Evolutionary conservation across 2,888 invertebrate genomes (phyloP), one percentile per base, ranked within the genome.

Genomic region (Opisthograptis luteolata): DNA sequence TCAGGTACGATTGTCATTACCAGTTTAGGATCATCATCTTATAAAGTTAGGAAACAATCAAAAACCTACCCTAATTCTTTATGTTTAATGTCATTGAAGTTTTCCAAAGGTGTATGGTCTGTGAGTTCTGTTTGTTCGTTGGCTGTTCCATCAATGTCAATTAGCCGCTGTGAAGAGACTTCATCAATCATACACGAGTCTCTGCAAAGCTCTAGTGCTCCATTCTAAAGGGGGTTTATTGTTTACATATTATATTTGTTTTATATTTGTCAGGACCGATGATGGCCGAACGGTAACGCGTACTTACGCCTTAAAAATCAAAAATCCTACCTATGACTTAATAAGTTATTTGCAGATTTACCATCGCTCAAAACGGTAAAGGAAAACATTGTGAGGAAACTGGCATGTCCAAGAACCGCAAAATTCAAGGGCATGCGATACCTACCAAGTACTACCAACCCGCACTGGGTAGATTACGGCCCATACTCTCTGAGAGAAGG

Each of bases 81-180:
- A 24, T 1, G 20, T 32, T 54, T 68, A 68, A 48, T 63, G 58
- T 20, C 42, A 50, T 36, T 56, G 41, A 55, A 54, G 46, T 57
- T 62, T 64, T 44, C 3, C 51, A 27, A 53, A 44, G 52, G 64
- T 68, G 65, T 61, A 61, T 64, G 60, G 51, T 66, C 15, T 37
- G 42, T 28, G 73, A 67, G 77, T 66, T 61, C 54, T 66, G 74
- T 72, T 68, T 64, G 70, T 67, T 61, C 68, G 68, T 64, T 70
- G 71, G 72, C 82, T 84, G 84, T 87, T 90, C 90, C 84, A 89
- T 90, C 90, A 90, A 79, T 88, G 90, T 90, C 90, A 89, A 90
- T 90, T 90, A 90, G 82, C 56, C 81, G 82, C 81, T 80, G 76
- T 83, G 83, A 84, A 74, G 86, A 84, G 80, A 77, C 74, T 74